phyloP scores from a whole-genome alignment of 2,888 invertebrate genomes.

The Rhagonycha fulva region DNA sequence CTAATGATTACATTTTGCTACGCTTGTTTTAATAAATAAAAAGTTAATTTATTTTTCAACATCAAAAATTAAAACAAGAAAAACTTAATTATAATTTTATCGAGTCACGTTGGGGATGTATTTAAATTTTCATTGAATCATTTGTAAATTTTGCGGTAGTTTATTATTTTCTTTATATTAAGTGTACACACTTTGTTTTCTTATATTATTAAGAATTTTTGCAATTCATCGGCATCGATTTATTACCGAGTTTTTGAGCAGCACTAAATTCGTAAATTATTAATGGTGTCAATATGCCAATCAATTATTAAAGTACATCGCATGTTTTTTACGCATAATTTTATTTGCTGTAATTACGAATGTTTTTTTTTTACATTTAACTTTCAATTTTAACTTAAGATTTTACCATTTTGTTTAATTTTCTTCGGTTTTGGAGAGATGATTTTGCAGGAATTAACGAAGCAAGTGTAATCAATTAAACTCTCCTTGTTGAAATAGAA shows the following conservation, averaged over 20 bases:
- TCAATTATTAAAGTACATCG: neutral
- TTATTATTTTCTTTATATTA: constrained; percentile 15
- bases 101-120: neutral
- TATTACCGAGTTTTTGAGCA: constrained; percentile 12
- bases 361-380: neutral
- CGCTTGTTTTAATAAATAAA: neutral
- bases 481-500: constrained; percentile 14
- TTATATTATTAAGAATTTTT: constrained; percentile 10
- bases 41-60: neutral
- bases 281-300: constrained; percentile 11
- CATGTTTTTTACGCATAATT: neutral
- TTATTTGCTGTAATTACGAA: neutral
- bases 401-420: neutral
- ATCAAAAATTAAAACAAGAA: neutral
- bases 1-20: neutral
- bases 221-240: constrained; percentile 22
- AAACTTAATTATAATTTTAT: constrained; percentile 3
- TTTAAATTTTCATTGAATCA: neutral
- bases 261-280: constrained; percentile 14
- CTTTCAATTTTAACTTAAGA: neutral
- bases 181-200: constrained; percentile 19
- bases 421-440: neutral
- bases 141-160: neutral
- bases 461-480: constrained; percentile 27
- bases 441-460: constrained; percentile 9